A percentile compares a stretch with the other conserved stretches of the same genome.
Conservation (phyloP, 1,140 invertebrate genomes). For the Caenorhabditis elegans region WBcel235 BX284605.5:16789501-16790000, state of each 20-base stretch:
- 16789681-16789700: background rate
- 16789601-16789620: too few relatives aligned
- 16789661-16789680: background rate
- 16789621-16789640: background rate
- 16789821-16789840: background rate
- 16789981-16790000: conserved; percentile 30
- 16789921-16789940: background rate
- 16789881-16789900: background rate
- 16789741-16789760: background rate
- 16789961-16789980: background rate
- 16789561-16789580: background rate
- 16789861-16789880: background rate
- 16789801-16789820: background rate
- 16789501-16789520: background rate
- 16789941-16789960: background rate
- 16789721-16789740: background rate
- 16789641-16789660: background rate
- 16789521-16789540: background rate
- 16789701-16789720: background rate
- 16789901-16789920: background rate
- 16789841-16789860: background rate
- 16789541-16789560: background rate
- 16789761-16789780: background rate
- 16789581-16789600: background rate
- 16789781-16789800: background rate